Evolutionary conservation across 2,888 invertebrate genomes (phyloP), one percentile per base, ranked within the genome.

Genomic region (Leptopterna dolabrata): DNA sequence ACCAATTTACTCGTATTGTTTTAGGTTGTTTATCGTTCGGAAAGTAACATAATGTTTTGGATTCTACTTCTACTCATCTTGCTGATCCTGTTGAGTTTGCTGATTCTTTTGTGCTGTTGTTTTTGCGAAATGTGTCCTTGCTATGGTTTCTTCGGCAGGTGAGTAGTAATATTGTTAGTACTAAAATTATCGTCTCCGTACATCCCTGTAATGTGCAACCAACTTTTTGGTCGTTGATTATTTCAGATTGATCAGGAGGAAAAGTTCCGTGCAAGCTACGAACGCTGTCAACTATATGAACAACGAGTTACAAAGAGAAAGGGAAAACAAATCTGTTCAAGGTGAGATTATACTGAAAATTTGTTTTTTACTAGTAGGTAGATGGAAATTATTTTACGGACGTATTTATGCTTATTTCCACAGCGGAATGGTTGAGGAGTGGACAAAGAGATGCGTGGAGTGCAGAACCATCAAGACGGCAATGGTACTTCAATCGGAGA

Each of bases 71-170:
- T 96, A 19, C 92, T 97, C 88, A 95, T 96, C 78, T 93, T 97
- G 41, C 92, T 97, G 88, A 94, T 96, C 89, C 94, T 96, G 0
- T 90, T 96, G 41, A 94, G 95, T 14, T 93, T 96, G 89, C 92
- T 96, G 87, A 93, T 95, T 84, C 93, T 97, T 80, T 94, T 97
- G 89, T 93, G 96, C 88, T 97, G 97, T 92, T 97, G 97, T 91
- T 95, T 96, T 89, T 97, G 96, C 91, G 95, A 96, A 90, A 95
- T 95, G 90, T 97, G 97, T 91, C 96, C 96, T n/a, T 93, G 96
- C 83, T 96, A 96, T 90, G 95, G 90, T 19, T 88, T 88, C 36
- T 88, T 88, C 55, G 87, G 76, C 87, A 90, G 90, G 90, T 90
- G 16, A 30, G 27, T 71, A 36, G 36, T 4, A 7, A 4, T 36